phyloP scores from a whole-genome alignment of 2,797 vertebrate genomes.

The Amblyraja radiata region DNA sequence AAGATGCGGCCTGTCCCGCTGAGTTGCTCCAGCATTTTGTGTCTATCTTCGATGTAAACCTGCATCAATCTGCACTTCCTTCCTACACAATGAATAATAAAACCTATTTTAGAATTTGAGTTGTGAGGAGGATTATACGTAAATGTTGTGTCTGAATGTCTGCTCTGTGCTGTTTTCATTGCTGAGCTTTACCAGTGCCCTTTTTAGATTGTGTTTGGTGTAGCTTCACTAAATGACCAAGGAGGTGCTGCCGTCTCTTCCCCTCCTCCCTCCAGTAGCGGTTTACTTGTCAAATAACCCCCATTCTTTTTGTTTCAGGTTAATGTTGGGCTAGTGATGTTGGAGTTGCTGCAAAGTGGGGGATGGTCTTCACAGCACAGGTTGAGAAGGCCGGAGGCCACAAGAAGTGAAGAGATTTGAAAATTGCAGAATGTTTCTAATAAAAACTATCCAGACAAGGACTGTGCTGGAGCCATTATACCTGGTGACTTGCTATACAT shows the following conservation, averaged over 20 bases:
- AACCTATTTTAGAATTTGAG: too few species aligned
- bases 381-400: background rate
- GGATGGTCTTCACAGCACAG: background rate
- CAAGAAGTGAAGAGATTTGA: background rate
- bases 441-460: slow-evolving; percentile 9
- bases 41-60: too few species aligned
- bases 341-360: slow-evolving; percentile 15
- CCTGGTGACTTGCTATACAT: background rate
- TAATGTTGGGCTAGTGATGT: background rate
- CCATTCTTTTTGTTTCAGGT: slow-evolving; percentile 23
- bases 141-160: too few species aligned
- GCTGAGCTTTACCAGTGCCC: background rate
- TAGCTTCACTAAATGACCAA: background rate
- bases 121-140: too few species aligned
- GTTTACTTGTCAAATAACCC: background rate
- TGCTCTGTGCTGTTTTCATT: background rate
- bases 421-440: slow-evolving; percentile 16
- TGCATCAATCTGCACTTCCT: too few species aligned
- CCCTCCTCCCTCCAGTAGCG: background rate
- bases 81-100: too few species aligned
- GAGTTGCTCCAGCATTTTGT: too few species aligned
- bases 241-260: background rate
- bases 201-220: background rate
- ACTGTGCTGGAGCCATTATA: background rate
- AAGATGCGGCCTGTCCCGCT: too few species aligned